A percentile compares a stretch with the other conserved stretches of the same genome.
phyloP scores from a whole-genome alignment of 2,113 vertebrate genomes.

The Crotalus helleri region DNA sequence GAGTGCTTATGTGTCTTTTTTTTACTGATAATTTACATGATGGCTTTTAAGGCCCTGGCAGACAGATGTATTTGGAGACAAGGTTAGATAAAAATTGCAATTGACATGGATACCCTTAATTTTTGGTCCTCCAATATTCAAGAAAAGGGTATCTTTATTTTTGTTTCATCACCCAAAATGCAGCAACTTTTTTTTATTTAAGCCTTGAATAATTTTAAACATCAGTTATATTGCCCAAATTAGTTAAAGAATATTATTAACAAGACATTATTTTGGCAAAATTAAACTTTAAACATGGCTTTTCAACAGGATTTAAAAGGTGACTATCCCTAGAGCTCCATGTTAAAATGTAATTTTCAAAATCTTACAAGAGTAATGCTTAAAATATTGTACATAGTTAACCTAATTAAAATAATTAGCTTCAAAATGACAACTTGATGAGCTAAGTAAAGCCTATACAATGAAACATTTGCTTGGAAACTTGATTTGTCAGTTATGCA shows the following conservation, averaged over 20 bases:
- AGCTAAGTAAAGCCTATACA: slow-evolving; percentile 91
- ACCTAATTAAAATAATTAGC: slow-evolving; percentile 91
- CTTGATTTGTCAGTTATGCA: slow-evolving; percentile 91
- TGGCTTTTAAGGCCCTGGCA: slow-evolving; percentile 82
- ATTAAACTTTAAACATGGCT: slow-evolving; percentile 88
- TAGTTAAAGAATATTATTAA: slow-evolving; percentile 83
- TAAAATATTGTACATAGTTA: slow-evolving; percentile 93
- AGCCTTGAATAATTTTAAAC: slow-evolving; percentile 73
- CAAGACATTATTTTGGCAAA: slow-evolving; percentile 93
- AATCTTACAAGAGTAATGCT: slow-evolving; percentile 91
- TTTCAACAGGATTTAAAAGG: slow-evolving; percentile 83
- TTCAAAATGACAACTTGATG: slow-evolving; percentile 88
- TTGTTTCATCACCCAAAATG: slow-evolving; percentile 77
- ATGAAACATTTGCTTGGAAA: slow-evolving; percentile 94
- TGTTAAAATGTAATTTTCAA: slow-evolving; percentile 92
- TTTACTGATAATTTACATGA: slow-evolving; percentile 79
- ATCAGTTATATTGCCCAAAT: slow-evolving; percentile 82
- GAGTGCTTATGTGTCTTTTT: slow-evolving; percentile 47
- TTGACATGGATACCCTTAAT: slow-evolving; percentile 78
- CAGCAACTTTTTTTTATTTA: slow-evolving; percentile 71
- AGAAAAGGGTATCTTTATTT: slow-evolving; percentile 75
- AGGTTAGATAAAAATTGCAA: slow-evolving; percentile 72
- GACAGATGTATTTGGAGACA: slow-evolving; percentile 74
- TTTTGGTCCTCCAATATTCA: slow-evolving; percentile 83
- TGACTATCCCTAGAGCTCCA: slow-evolving; percentile 90